Evolutionary conservation across 2,888 invertebrate genomes (phyloP), one percentile per base, ranked within the genome.

Genomic region (Chaitophorus viminalis): DNA sequence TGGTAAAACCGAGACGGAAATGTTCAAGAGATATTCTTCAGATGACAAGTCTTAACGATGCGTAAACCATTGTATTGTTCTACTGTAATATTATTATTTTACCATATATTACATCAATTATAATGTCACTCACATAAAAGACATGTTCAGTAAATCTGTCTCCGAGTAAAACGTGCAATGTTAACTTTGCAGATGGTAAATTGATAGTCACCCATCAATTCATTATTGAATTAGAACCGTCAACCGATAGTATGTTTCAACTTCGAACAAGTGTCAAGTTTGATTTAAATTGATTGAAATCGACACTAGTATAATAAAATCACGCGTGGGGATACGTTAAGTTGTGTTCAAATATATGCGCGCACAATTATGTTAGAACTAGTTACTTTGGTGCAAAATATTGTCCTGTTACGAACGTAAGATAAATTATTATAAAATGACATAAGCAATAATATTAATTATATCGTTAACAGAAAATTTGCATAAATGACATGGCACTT

Each of bases 401-500:
- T 39, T 68, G 31, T n/a, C 39, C 9, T 52, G 33, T 77, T 25
- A 65, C 33, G 68, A 68, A 52, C n/a, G 25, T 33, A 31, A 29
- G 78, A 86, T 25, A 72, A 72, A 86, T 86, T 54, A 79, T 60
- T 54, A 18, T 36, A 21, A 76, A 70, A 86, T 79, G 86, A 86
- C 78, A 72, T 86, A 70, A 79, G 86, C 86, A 72, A 70, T 77
- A 77, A 54, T 85, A 60, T 60, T 21, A 85, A 60, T 36, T n/a
- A 68, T 77, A 77, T 85, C 77, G n/a, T 36, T 78, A 86, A 79
- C 72, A 36, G 33, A 39, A 60, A 33, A 86, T 86, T 86, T 79
- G 17, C 78, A 72, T 86, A 79, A 79, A 31, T 86, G 86, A 86
- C 86, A 79, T 86, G n/a, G 86, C 86, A 31, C 14, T 79, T 86